Percentiles rank a stretch among this genome's conserved stretches.
Evolutionary conservation across 2,888 invertebrate species (phyloP).

Genomic region (Phrixothrix hirtus): DNA sequence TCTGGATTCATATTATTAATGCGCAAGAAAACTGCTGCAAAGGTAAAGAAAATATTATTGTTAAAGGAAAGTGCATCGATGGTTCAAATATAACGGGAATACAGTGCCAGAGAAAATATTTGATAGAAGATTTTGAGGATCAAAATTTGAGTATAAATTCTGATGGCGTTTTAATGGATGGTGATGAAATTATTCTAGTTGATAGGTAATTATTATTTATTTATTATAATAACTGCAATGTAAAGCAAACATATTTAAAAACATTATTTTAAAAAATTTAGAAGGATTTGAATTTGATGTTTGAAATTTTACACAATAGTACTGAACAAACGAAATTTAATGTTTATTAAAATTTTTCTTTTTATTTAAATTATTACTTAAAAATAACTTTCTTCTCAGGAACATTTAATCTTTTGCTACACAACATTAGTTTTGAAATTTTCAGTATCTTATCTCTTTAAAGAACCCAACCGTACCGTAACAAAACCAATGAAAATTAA

Average conservation of each 20-base stretch:
- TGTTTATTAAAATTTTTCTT: too few relatives aligned
- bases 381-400: too few relatives aligned
- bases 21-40: constrained; percentile 19
- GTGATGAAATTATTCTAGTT: neutral
- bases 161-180: constrained; percentile 48
- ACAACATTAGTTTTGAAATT: too few relatives aligned
- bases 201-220: constrained; percentile 9
- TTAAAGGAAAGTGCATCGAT: constrained; percentile 19
- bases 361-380: too few relatives aligned
- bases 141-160: constrained; percentile 53
- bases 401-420: too few relatives aligned
- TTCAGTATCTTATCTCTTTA: too few relatives aligned
- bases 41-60: constrained; percentile 19
- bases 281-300: too few relatives aligned
- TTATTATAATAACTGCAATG: constrained; percentile 2
- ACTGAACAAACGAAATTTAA: too few relatives aligned
- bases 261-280: neutral
- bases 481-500: too few relatives aligned
- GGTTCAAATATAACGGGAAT: constrained; percentile 25
- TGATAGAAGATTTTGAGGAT: constrained; percentile 51
- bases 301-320: too few relatives aligned
- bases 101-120: constrained; percentile 48
- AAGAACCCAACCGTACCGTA: too few relatives aligned
- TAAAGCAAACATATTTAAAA: neutral
- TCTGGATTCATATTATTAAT: neutral